Base-by-base conservation (phyloP, 2,797 vertebrate genomes). In the Clarias fuscus region DNA sequence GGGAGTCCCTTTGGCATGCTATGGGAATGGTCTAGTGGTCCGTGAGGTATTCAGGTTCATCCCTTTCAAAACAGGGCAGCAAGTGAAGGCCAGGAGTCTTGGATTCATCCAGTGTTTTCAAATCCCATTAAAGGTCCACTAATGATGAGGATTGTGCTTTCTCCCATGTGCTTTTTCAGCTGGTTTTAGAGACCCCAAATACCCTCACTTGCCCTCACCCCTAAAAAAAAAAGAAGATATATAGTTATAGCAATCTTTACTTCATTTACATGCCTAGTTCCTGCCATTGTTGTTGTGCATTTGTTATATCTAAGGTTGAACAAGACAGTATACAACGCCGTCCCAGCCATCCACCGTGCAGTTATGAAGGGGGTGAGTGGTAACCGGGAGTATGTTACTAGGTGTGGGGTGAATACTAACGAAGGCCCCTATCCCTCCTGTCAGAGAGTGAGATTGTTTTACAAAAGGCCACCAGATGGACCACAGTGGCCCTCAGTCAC, bases 401-500 rank as follows among this genome's bases (percentile, higher is more conserved):
- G 93, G 93, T 95, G 92, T 84, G 88, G 88, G 90, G 84, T 86
- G 93, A 94, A 96, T 96, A 93, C 94, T 93, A 95, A 96, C 95
- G 88, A 88, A 85, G 85, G 68, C 89, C 88, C 85, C 79, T 88
- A 89, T 90, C 73, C 82, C 88, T 91, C 92, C 91, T 92, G 84
- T 86, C 86, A 56, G 84, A 91, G 90, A 90, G 87, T 53, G 71
- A 92, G 93, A 93, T 92, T 91, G 92, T 93, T 92, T 93, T 88
- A 95, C 94, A 95, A 95, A 94, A 92, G 90, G 89, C 91, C 91
- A 90, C 94, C 93, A 95, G 95, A 96, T 93, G 93, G 92, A 94
- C 90, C 84, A 53, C 84, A 90, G 92, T 88, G 92, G 92, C 92
- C 88, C 13, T 70, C 87, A 88, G 89, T 93, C 92, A 89, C 92